Conservation (phyloP, 2,113 vertebrate species). For the Halichoeres trimaculatus region DNA sequence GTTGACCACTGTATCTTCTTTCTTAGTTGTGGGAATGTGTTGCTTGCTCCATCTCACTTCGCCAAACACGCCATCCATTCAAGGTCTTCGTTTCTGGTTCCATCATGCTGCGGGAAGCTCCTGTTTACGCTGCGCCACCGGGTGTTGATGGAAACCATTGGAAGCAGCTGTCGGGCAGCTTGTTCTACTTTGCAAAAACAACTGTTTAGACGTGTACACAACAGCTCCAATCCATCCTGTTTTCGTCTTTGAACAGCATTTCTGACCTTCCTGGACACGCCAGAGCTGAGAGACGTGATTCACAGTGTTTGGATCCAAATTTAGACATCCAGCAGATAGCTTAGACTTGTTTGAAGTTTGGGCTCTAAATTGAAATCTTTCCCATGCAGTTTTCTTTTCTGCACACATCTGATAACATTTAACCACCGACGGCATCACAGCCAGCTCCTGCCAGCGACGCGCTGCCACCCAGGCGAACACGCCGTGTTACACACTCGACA, state of each 20-base stretch:
- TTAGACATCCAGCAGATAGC: conserved; percentile 18
- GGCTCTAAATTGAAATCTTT: conserved; percentile 7
- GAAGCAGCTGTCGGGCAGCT: conserved; percentile 31
- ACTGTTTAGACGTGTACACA: conserved; percentile 41
- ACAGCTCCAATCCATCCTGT: conserved; percentile 31
- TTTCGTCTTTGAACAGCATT: conserved; percentile 3
- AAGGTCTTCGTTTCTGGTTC: not conserved
- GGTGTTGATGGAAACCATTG: conserved; percentile 31
- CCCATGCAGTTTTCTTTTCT: conserved; percentile 17
- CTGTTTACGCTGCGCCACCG: conserved; percentile 37
- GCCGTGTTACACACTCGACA: conserved; percentile 44
- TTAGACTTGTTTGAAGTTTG: conserved; percentile 15
- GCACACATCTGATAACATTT: conserved; percentile 33
- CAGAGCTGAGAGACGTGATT: conserved; percentile 6
- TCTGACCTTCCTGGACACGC: not conserved
- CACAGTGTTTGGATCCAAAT: conserved; percentile 21
- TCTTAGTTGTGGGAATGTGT: not conserved
- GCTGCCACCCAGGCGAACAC: conserved; percentile 41
- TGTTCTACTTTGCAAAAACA: conserved; percentile 35
- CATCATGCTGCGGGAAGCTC: conserved; percentile 17
- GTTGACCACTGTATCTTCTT: no score
- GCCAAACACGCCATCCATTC: not conserved
- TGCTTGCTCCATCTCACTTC: conserved; percentile 1
- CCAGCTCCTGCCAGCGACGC: conserved; percentile 12
- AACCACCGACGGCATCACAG: conserved; percentile 1